Percentiles rank a stretch among this genome's conserved stretches.
Conservation (phyloP, 30 jellyfish, hydroid and myxozoan genomes). For the Nemopilema nomurai region DNA sequence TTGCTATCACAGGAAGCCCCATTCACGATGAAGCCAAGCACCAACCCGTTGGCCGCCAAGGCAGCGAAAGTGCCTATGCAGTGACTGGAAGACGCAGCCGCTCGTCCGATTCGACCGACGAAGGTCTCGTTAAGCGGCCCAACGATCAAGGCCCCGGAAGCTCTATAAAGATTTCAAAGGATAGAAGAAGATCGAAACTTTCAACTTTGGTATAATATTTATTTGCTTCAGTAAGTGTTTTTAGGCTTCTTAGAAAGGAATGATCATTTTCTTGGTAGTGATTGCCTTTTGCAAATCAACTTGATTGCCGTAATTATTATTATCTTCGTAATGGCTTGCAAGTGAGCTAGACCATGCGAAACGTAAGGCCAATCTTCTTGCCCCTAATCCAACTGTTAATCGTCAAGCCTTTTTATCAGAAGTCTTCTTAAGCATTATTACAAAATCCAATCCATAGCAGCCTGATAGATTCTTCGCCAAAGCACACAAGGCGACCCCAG, state of each 20-base stretch:
- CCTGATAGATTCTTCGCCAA: no score
- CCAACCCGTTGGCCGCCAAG: not conserved
- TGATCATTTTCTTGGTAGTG: no score
- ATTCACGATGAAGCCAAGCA: not conserved
- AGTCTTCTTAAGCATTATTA: no score
- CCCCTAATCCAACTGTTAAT: no score
- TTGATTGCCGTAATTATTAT: not conserved
- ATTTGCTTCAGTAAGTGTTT: no score
- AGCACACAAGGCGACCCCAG: no score
- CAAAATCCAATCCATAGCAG: no score
- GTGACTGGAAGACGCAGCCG: constrained; percentile 50
- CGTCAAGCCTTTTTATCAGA: no score
- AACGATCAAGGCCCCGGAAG: not conserved
- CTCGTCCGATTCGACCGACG: constrained; percentile 25
- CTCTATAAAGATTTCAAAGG: not conserved
- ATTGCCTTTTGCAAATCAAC: no score
- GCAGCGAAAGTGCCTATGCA: constrained; percentile 41
- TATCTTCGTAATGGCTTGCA: not conserved
- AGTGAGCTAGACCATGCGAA: no score
- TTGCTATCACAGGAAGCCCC: constrained; percentile 48
- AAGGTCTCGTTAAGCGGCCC: not conserved
- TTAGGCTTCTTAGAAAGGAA: no score
- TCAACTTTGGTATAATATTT: constrained; percentile 40
- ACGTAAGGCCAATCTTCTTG: no score
- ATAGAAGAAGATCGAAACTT: not conserved